Conservation (phyloP, 2,797 vertebrate genomes). For the Rhynchonycteris naso region DNA sequence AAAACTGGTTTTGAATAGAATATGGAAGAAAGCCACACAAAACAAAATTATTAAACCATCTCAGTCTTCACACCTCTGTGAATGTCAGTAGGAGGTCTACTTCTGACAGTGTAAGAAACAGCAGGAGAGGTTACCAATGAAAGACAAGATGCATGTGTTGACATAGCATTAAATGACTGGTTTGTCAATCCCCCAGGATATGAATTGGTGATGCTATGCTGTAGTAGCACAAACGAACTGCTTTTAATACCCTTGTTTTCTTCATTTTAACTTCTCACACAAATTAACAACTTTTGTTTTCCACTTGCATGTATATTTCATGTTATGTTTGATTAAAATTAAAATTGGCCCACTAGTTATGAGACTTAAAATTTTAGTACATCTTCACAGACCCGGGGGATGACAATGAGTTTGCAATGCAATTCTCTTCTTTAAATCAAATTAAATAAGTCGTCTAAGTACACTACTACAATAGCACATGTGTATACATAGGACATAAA, state of each 20-base stretch:
- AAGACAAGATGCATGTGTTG: slow-evolving; percentile 77
- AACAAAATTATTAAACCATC: slow-evolving; percentile 69
- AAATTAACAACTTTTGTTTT: slow-evolving; percentile 63
- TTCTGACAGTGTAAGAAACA: slow-evolving; percentile 72
- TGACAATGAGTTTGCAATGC: slow-evolving; percentile 58
- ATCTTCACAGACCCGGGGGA: slow-evolving; percentile 50
- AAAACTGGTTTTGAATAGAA: slow-evolving; percentile 7
- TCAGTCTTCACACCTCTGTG: slow-evolving; percentile 64
- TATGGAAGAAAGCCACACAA: slow-evolving; percentile 66
- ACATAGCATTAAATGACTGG: slow-evolving; percentile 73
- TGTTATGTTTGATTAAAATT: slow-evolving; percentile 72
- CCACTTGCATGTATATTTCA: slow-evolving; percentile 56
- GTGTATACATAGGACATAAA: slow-evolving; percentile 67
- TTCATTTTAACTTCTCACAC: slow-evolving; percentile 58
- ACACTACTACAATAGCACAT: slow-evolving; percentile 61
- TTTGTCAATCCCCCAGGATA: slow-evolving; percentile 73
- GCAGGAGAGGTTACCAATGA: slow-evolving; percentile 73
- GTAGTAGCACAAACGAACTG: slow-evolving; percentile 51
- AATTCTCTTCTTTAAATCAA: slow-evolving; percentile 75
- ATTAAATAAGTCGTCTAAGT: slow-evolving; percentile 54
- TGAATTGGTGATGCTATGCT: slow-evolving; percentile 68
- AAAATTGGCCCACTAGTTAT: slow-evolving; percentile 61
- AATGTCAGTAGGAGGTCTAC: slow-evolving; percentile 70
- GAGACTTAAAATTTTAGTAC: slow-evolving; percentile 68
- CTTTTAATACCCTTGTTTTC: slow-evolving; percentile 72